Conservation (phyloP, 2,888 invertebrate genomes). For the Leptopterna dolabrata region DNA sequence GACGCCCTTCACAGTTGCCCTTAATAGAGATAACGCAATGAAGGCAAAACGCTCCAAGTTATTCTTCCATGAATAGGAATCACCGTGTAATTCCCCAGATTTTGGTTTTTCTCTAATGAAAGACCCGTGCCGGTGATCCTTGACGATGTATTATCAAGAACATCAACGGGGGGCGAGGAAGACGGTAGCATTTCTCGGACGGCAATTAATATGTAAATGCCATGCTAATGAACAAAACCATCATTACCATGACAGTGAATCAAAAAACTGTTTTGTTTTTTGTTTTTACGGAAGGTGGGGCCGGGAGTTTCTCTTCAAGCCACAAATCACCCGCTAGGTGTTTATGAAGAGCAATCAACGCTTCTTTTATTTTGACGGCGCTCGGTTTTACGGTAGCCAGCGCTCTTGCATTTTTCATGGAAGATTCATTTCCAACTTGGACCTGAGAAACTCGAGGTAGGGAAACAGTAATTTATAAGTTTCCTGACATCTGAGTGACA, state of each 20-base stretch:
- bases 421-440: background rate
- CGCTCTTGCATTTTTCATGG: background rate
- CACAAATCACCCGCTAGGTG: background rate
- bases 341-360: conserved; percentile 7
- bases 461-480: background rate
- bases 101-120: background rate
- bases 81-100: background rate
- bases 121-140: background rate
- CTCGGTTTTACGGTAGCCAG: background rate
- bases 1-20: background rate
- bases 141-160: background rate
- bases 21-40: background rate
- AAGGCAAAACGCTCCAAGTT: background rate
- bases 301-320: background rate
- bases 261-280: conserved; percentile 11
- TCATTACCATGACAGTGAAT: background rate
- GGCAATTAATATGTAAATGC: conserved; percentile 6
- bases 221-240: background rate
- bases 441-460: background rate
- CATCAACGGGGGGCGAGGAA: background rate
- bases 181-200: background rate
- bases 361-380: background rate
- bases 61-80: background rate
- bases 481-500: background rate
- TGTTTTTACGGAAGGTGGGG: background rate